Percentiles rank a stretch among this genome's conserved stretches.
phyloP scores from a whole-genome alignment of 1,140 invertebrate genomes.

The Euglossa dilemma region DNA sequence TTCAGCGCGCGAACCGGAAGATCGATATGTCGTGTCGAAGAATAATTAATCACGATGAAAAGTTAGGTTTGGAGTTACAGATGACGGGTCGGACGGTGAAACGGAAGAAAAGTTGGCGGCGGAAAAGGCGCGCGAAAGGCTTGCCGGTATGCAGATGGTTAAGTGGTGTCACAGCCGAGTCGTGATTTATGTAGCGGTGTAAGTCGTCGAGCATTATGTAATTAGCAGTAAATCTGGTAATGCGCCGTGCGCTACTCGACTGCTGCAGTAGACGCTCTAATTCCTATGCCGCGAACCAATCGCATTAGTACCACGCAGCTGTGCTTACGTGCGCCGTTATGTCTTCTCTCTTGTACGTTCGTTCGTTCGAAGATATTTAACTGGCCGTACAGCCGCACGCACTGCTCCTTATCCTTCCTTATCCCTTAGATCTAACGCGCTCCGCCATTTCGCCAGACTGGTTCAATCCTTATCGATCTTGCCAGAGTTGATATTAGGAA shows the following conservation, averaged over 20 bases:
- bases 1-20: background rate
- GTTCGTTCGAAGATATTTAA: slow-evolving; percentile 49
- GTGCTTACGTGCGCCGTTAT: slow-evolving; percentile 21
- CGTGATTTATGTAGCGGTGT: slow-evolving; percentile 60
- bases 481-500: no score
- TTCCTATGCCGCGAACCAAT: slow-evolving; percentile 67
- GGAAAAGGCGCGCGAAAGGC: slow-evolving; percentile 35
- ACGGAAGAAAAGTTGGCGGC: slow-evolving; percentile 14
- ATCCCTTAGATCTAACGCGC: no score
- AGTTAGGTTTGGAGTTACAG: background rate
- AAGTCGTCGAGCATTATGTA: slow-evolving; percentile 69
- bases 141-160: slow-evolving; percentile 49
- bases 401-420: background rate
- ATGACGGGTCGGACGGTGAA: background rate
- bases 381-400: slow-evolving; percentile 23
- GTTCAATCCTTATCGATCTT: no score
- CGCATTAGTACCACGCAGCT: slow-evolving; percentile 64
- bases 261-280: slow-evolving; percentile 55
- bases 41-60: slow-evolving; percentile 41
- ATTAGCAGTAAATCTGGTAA: slow-evolving; percentile 73
- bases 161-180: slow-evolving; percentile 53
- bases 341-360: background rate
- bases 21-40: slow-evolving; percentile 29
- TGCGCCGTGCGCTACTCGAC: slow-evolving; percentile 51
- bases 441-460: no score